Percentiles rank a stretch among this genome's conserved stretches.
Conservation (phyloP, 2,113 vertebrate genomes). For the Chaetorhynchus papuensis region DNA sequence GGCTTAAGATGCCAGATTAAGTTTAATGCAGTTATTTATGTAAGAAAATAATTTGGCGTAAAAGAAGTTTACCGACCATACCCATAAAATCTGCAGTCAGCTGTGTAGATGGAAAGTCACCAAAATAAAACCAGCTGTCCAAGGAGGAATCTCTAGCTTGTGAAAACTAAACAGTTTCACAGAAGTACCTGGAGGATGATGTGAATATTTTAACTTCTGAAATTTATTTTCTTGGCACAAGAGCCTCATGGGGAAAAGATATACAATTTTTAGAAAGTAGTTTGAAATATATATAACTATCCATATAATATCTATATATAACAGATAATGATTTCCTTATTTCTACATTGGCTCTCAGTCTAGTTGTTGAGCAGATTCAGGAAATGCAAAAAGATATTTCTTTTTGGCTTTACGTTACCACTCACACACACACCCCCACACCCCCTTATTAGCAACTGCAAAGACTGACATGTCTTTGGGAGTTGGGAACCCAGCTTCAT, state of each 20-base stretch:
- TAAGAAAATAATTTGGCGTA: neutral
- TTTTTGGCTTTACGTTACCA: neutral
- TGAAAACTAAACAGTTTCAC: neutral
- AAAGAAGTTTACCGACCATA: slow-evolving; percentile 26
- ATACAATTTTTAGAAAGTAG: neutral
- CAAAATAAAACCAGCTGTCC: slow-evolving; percentile 38
- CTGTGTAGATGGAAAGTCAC: slow-evolving; percentile 15
- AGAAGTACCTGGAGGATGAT: neutral
- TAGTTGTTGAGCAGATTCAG: neutral
- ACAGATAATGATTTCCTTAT: neutral
- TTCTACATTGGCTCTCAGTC: neutral
- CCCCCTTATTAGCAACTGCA: neutral
- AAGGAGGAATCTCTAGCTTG: neutral
- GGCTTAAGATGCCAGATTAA: neutral
- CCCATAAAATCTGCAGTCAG: slow-evolving; percentile 11
- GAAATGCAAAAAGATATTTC: neutral
- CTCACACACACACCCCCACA: neutral
- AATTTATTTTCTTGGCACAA: neutral
- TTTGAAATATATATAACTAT: neutral
- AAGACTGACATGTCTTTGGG: neutral
- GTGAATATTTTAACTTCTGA: neutral
- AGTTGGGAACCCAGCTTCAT: neutral
- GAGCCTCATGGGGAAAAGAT: neutral
- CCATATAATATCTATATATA: neutral
- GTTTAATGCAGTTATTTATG: neutral